A percentile compares a stretch with the other conserved stretches of the same genome.
Conservation (phyloP, 2,797 vertebrate genomes). For the Semotilus atromaculatus region DNA sequence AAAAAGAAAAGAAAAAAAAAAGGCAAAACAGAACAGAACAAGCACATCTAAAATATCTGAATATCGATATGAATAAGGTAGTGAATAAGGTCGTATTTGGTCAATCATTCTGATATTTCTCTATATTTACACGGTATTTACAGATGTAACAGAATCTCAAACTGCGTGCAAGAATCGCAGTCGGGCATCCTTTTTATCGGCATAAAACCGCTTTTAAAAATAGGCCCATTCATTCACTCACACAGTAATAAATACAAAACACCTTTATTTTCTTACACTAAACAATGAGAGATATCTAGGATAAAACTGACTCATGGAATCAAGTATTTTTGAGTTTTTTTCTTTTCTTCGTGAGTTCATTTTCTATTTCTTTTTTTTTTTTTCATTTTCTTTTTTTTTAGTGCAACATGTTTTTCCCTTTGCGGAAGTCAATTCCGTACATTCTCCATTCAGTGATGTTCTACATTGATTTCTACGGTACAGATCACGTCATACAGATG, state of each 20-base stretch:
- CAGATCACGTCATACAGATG: slow-evolving; percentile 79
- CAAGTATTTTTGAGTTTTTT: slow-evolving; percentile 95
- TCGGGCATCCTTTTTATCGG: slow-evolving; percentile 90
- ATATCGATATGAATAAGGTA: slow-evolving; percentile 95
- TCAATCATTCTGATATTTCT: slow-evolving; percentile 98
- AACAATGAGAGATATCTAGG: slow-evolving; percentile 89
- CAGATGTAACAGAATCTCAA: slow-evolving; percentile 98
- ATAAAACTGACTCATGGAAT: slow-evolving; percentile 99
- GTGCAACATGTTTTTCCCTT: slow-evolving; percentile 99
- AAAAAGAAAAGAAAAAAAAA: slow-evolving; percentile 62
- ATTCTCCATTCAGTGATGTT: slow-evolving; percentile 99
- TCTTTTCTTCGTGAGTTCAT: slow-evolving; percentile 66
- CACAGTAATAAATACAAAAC: slow-evolving; percentile 99
- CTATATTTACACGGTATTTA: slow-evolving; percentile 98
- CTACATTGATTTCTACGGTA: slow-evolving; percentile 88
- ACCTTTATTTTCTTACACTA: slow-evolving; percentile 97
- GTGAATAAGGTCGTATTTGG: slow-evolving; percentile 99
- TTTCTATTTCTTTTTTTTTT: slow-evolving; percentile 76
- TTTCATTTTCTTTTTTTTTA: slow-evolving; percentile 80
- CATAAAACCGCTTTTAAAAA: slow-evolving; percentile 81
- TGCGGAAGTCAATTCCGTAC: slow-evolving; percentile 99
- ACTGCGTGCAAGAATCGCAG: slow-evolving; percentile 96
- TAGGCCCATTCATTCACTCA: slow-evolving; percentile 93
- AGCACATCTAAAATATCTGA: slow-evolving; percentile 85
- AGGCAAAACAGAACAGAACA: slow-evolving; percentile 66